Percentiles rank a stretch among this genome's conserved stretches.
phyloP scores from a whole-genome alignment of 2,113 vertebrate species.

The Neotragus pygmaeus region DNA sequence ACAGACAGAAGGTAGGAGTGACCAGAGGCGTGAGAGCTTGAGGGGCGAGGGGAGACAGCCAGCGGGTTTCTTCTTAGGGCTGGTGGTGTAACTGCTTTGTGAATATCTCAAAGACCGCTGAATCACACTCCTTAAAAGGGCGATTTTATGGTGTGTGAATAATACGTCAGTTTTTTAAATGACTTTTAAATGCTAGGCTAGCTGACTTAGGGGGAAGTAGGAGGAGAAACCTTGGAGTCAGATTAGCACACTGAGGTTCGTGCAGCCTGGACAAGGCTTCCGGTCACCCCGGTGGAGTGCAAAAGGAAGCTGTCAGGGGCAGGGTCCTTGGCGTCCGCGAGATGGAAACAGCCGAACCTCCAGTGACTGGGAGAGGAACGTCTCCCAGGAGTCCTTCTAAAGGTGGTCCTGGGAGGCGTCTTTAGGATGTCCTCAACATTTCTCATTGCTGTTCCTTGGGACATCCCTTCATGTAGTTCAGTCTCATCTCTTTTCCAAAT shows the following conservation, averaged over 20 bases:
- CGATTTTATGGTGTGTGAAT: neutral
- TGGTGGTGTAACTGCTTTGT: neutral
- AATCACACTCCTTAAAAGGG: neutral
- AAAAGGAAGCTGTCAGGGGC: neutral
- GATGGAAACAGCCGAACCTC: neutral
- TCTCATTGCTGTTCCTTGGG: neutral
- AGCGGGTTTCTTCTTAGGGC: neutral
- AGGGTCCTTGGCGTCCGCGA: neutral
- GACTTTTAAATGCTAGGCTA: neutral
- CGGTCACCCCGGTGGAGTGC: neutral
- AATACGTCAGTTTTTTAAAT: neutral
- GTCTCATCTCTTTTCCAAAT: constrained; percentile 29
- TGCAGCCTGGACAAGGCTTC: neutral
- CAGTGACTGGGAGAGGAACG: neutral
- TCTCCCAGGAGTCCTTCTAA: neutral
- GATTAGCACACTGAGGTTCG: neutral
- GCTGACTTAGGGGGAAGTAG: neutral
- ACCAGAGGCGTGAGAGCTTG: neutral
- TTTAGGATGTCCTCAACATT: constrained; percentile 36
- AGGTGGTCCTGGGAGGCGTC: neutral
- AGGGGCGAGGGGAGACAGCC: no score
- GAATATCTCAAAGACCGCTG: neutral
- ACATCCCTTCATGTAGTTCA: neutral
- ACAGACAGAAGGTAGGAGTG: neutral
- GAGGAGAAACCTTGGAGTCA: neutral